Evolutionary conservation across 2,888 invertebrate species (phyloP), one percentile per base, ranked within the genome.

Genomic region (Ichneumoninae sp.): DNA sequence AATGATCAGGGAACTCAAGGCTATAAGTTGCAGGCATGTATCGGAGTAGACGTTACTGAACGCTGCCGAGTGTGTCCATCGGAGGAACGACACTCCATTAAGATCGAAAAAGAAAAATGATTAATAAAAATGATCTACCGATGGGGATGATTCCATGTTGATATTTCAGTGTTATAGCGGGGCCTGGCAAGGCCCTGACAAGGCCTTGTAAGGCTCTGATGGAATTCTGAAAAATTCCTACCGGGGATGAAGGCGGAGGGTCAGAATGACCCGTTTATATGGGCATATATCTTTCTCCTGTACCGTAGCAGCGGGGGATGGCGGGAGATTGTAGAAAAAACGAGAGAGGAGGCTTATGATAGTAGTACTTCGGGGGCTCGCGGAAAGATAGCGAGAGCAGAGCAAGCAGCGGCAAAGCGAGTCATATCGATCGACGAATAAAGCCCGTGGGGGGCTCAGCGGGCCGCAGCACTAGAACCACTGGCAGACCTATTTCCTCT

Each of bases 401-500:
- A 70, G 70, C 81, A 83, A 70, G 76, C 71, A 71, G 78, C 70
- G 82, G 85, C 81, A 89, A 90, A 89, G 90, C 89, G 89, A 85
- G 87, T 82, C 82, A 89, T 91, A 91, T 91, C 91, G 91, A 91
- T 91, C 90, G 89, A 40, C 85, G 89, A 90, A 91, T 89, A 89
- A 90, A 91, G 90, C 89, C 89, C 86, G 81, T 82, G 82, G 88
- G 62, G 30, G 88, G 88, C 87, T 87, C 86, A 83, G 85, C 82
- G 74, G 71, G 82, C 79, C 78, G 84, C 85, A 85, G 47, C 79
- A 80, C 76, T 71, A 66, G 85, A 74, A 85, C 84, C 75, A 76
- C 79, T 82, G 85, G 89, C 88, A 91, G 90, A 91, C 92, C 91
- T 91, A 92, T 91, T 92, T 92, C 89, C 91, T 90, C 90, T 89